phyloP scores from a whole-genome alignment of 2,113 vertebrate genomes.

The Pelobates fuscus region DNA sequence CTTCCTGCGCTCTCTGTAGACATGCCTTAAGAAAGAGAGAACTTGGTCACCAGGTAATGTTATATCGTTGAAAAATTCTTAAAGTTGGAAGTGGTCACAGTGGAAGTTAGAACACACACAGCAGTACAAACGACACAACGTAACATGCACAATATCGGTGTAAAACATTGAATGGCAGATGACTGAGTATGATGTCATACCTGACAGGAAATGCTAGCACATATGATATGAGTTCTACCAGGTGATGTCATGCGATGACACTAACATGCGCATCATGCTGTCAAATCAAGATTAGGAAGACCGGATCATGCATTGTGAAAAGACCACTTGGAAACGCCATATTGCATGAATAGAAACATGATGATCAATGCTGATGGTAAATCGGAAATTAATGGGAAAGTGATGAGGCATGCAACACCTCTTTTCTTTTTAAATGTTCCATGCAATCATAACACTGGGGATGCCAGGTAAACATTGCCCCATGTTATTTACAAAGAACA shows the following conservation, averaged over 20 bases:
- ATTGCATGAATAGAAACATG: slow-evolving; percentile 13
- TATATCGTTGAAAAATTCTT: too few species aligned
- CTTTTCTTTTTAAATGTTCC: slow-evolving; percentile 7
- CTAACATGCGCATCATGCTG: slow-evolving; percentile 8
- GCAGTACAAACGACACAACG: not conserved
- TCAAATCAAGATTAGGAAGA: not conserved
- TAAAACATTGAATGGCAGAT: not conserved
- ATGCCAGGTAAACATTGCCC: not conserved
- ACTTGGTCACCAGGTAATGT: too few species aligned
- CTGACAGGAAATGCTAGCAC: not conserved
- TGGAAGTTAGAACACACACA: not conserved
- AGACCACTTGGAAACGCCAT: too few species aligned
- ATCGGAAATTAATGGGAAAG: not conserved
- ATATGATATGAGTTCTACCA: not conserved
- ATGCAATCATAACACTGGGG: not conserved
- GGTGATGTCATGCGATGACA: not conserved
- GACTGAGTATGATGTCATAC: not conserved
- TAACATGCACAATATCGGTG: slow-evolving; percentile 24
- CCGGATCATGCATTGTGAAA: slow-evolving; percentile 10
- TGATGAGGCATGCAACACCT: not conserved
- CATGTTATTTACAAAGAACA: not conserved
- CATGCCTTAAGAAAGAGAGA: not conserved
- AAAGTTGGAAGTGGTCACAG: too few species aligned
- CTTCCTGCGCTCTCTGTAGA: slow-evolving; percentile 7
- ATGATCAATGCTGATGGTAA: not conserved